Evolutionary conservation across 2,113 vertebrate species (phyloP).

Genomic region (Polyodon spathula): DNA sequence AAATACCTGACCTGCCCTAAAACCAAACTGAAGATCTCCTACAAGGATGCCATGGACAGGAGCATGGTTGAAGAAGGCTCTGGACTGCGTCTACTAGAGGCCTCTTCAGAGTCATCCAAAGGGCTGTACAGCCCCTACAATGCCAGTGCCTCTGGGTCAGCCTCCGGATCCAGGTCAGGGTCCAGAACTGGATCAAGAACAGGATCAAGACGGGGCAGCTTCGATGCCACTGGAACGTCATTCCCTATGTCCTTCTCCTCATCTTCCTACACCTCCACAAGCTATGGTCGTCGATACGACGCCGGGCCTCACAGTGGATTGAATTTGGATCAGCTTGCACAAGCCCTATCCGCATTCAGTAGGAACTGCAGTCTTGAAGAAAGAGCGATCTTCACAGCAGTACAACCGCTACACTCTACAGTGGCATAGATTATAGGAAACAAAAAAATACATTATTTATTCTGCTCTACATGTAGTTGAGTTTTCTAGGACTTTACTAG

Average conservation of each 20-base stretch:
- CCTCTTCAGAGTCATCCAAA: conserved; percentile 85
- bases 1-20: conserved; percentile 96
- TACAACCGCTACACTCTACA: conserved; percentile 32
- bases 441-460: conserved; percentile 47
- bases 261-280: conserved; percentile 73
- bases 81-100: conserved; percentile 79
- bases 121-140: conserved; percentile 95
- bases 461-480: conserved; percentile 64
- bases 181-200: conserved; percentile 84
- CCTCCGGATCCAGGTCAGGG: conserved; percentile 73
- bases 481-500: conserved; percentile 36
- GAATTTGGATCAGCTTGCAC: conserved; percentile 22
- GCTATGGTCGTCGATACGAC: conserved; percentile 72
- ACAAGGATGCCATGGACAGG: conserved; percentile 90
- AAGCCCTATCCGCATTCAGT: conserved; percentile 9
- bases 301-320: conserved; percentile 10
- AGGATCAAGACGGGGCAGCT: conserved; percentile 82
- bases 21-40: conserved; percentile 97
- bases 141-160: conserved; percentile 74
- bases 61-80: conserved; percentile 92
- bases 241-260: conserved; percentile 87
- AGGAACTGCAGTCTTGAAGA: conserved; percentile 30
- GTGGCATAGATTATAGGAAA: conserved; percentile 49
- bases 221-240: conserved; percentile 78
- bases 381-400: conserved; percentile 8